Conservation (phyloP, 2,113 vertebrate species). For the Cercocebus atys region DNA sequence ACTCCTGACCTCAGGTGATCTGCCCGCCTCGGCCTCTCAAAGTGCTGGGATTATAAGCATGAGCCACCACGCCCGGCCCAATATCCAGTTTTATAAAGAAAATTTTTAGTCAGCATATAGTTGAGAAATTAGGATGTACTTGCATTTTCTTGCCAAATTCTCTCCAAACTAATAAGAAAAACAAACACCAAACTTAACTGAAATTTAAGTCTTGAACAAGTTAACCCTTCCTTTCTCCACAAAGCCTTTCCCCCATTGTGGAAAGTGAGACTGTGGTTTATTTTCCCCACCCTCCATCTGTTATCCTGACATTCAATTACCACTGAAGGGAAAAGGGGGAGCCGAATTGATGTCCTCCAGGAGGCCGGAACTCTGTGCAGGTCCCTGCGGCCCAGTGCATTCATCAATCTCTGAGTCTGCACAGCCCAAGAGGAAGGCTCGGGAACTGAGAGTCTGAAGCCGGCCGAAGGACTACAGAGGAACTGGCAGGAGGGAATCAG, state of each 20-base stretch:
- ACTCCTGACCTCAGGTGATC: no score
- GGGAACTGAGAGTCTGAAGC: neutral
- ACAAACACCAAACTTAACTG: neutral
- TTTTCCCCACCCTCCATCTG: neutral
- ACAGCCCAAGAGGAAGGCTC: neutral
- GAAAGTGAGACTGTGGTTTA: neutral
- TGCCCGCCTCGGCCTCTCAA: no score
- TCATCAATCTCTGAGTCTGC: neutral
- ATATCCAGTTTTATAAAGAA: neutral
- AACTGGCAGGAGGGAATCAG: neutral
- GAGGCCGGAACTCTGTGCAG: neutral
- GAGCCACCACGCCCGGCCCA: no score
- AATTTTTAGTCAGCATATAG: conserved; percentile 2
- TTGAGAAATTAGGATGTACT: neutral
- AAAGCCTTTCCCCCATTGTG: neutral
- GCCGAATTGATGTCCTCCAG: neutral
- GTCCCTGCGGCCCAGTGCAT: neutral
- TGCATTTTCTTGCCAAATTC: conserved; percentile 13
- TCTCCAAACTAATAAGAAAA: conserved; percentile 4
- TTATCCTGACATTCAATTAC: conserved; percentile 68
- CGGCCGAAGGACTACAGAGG: neutral
- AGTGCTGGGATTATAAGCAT: no score
- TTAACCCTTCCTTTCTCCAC: neutral
- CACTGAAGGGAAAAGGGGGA: neutral
- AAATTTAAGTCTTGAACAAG: neutral